Evolutionary conservation across 1,140 invertebrate species (phyloP).

Genomic region (Manduca sexta): DNA sequence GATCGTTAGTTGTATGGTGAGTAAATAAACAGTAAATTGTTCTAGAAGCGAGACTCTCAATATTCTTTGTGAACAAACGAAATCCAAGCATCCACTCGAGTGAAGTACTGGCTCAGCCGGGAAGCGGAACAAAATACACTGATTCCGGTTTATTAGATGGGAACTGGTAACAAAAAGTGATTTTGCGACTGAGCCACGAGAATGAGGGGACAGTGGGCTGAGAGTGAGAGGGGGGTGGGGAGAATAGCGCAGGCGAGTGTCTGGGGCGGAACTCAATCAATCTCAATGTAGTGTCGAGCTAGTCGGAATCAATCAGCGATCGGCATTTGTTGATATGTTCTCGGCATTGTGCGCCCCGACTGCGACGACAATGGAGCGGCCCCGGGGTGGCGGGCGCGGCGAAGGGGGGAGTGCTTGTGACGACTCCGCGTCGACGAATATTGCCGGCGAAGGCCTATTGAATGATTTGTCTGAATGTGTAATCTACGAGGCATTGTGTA

Average conservation of each 20-base stretch:
- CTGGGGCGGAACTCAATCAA: slow-evolving; percentile 19
- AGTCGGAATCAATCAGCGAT: slow-evolving; percentile 36
- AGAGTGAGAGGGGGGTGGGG: too few relatives aligned
- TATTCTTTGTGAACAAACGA: neutral
- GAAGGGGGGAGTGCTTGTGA: neutral
- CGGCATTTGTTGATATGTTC: slow-evolving; percentile 22
- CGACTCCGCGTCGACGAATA: neutral
- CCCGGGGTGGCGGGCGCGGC: neutral
- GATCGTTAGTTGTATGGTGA: too few relatives aligned
- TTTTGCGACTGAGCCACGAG: slow-evolving; percentile 3
- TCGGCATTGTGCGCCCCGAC: slow-evolving; percentile 9
- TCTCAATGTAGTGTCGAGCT: slow-evolving; percentile 24
- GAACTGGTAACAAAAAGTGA: slow-evolving; percentile 3
- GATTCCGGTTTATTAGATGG: slow-evolving; percentile 6
- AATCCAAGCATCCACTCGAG: neutral
- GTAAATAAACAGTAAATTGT: too few relatives aligned
- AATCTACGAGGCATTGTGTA: neutral
- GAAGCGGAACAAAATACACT: neutral
- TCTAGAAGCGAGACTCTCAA: too few relatives aligned
- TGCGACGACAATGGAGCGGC: neutral
- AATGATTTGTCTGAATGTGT: neutral
- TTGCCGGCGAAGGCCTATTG: too few relatives aligned
- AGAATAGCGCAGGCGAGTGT: neutral
- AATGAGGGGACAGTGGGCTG: neutral
- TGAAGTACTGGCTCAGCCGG: neutral